These are phyloP conservation scores for Drosophila baimaii DNA, from an alignment of 1,140 invertebrate species.

Conservation along the genomic window DNA sequence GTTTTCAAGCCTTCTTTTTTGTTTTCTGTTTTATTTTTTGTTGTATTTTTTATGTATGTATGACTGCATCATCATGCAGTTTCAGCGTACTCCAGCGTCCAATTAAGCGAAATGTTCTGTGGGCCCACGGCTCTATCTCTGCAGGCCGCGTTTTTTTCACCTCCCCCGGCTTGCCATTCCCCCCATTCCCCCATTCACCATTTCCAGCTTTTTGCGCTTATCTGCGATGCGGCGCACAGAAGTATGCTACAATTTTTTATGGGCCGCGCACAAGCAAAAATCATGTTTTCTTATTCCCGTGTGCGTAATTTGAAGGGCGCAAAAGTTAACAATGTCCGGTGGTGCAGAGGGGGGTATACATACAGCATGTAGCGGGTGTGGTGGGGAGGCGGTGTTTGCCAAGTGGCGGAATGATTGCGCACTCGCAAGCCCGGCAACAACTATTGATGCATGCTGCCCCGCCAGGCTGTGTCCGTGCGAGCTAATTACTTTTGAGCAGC, in stretches of 20 bases:
- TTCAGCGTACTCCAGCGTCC: conserved; percentile 76
- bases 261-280: conserved; percentile 78
- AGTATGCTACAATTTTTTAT: conserved; percentile 82
- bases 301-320: conserved; percentile 77
- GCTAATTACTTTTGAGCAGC: conserved; percentile 76
- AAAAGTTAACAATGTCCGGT: conserved; percentile 63
- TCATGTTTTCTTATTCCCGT: conserved; percentile 82
- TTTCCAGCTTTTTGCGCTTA: conserved; percentile 32
- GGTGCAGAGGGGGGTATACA: not conserved
- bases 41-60: conserved; percentile 49
- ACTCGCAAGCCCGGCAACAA: conserved; percentile 29
- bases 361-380: not conserved
- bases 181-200: too few relatives aligned
- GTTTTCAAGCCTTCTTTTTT: conserved; percentile 33
- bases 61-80: conserved; percentile 78
- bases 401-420: conserved; percentile 32
- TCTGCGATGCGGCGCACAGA: conserved; percentile 65
- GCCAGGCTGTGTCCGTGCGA: conserved; percentile 17
- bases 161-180: not conserved
- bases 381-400: not conserved
- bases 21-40: conserved; percentile 20
- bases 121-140: conserved; percentile 52
- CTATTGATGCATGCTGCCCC: conserved; percentile 65
- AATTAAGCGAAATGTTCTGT: conserved; percentile 82
- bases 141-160: not conserved